These are phyloP conservation scores for Spea multiplicata DNA, from an alignment of 2,113 vertebrate genomes.

Conservation along the genomic window DNA sequence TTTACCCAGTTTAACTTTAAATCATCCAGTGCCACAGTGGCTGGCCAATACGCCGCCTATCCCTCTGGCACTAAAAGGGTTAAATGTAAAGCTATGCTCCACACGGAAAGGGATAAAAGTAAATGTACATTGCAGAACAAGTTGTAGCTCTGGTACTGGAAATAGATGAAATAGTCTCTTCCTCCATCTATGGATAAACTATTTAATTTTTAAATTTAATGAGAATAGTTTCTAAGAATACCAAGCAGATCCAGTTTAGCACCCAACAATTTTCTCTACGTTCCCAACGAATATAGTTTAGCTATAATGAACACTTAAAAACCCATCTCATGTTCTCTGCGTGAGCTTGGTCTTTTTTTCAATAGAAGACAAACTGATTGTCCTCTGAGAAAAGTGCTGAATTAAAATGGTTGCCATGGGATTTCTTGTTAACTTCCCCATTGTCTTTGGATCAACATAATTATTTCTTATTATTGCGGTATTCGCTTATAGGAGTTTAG, in stretches of 20 bases:
- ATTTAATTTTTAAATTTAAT: constrained; percentile 13
- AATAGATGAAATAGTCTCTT: too few species aligned
- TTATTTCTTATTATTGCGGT: constrained; percentile 31
- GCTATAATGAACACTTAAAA: constrained; percentile 38
- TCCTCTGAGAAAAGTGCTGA: constrained; percentile 24
- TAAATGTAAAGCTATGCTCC: neutral
- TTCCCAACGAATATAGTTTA: constrained; percentile 18
- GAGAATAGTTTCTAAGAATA: constrained; percentile 8
- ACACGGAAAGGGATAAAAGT: neutral
- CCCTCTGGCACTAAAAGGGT: too few species aligned
- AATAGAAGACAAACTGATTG: constrained; percentile 31
- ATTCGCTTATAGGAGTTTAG: constrained; percentile 28
- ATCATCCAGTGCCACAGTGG: neutral
- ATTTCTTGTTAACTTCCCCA: constrained; percentile 37
- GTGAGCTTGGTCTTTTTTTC: neutral
- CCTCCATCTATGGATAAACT: neutral
- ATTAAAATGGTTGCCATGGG: constrained; percentile 21
- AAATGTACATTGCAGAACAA: too few species aligned
- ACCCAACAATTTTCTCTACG: constrained; percentile 13
- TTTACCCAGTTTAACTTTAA: neutral
- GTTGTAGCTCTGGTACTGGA: too few species aligned
- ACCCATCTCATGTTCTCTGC: constrained; percentile 27
- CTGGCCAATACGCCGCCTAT: too few species aligned
- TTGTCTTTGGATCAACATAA: constrained; percentile 37
- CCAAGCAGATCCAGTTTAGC: constrained; percentile 11